A percentile compares a stretch with the other conserved stretches of the same genome.
Evolutionary conservation across 2,888 invertebrate species (phyloP).

Genomic region (Alentia gelatinosa): DNA sequence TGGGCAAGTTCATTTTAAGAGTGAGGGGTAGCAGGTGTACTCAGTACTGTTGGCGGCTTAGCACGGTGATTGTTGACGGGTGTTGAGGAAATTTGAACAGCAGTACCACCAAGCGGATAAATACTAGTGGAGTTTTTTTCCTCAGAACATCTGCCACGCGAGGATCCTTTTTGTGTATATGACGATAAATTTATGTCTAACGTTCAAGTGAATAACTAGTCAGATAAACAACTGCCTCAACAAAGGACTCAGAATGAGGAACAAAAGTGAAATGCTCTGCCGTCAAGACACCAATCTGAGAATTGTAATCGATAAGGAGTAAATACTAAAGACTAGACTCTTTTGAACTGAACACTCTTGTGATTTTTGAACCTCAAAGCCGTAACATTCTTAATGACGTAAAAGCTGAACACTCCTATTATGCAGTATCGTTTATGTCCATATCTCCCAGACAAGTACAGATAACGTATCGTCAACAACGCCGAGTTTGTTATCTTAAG

Average conservation of each 20-base stretch:
- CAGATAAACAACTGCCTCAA: too few species aligned
- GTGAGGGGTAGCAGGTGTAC: not conserved
- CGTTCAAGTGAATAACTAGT: not conserved
- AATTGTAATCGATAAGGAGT: too few species aligned
- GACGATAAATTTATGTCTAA: not conserved
- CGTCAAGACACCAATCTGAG: too few species aligned
- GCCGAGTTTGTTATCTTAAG: not conserved
- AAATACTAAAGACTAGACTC: too few species aligned
- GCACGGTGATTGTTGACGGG: too few species aligned
- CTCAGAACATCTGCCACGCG: not conserved
- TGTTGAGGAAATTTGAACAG: not conserved
- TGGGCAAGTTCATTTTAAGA: not conserved
- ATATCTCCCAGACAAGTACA: not conserved
- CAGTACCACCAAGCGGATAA: not conserved
- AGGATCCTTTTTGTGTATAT: not conserved
- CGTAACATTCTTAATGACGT: too few species aligned
- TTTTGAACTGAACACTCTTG: too few species aligned
- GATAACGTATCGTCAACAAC: not conserved
- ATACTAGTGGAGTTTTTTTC: not conserved
- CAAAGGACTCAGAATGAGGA: too few species aligned
- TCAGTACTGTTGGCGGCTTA: too few species aligned
- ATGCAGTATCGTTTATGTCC: not conserved
- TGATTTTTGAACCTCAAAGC: too few species aligned
- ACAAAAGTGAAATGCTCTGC: too few species aligned
- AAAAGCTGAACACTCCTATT: too few species aligned